Evolutionary conservation across 1,140 invertebrate species (phyloP), one percentile per base, ranked within the genome.

Genomic region (Metaphire vulgaris): DNA sequence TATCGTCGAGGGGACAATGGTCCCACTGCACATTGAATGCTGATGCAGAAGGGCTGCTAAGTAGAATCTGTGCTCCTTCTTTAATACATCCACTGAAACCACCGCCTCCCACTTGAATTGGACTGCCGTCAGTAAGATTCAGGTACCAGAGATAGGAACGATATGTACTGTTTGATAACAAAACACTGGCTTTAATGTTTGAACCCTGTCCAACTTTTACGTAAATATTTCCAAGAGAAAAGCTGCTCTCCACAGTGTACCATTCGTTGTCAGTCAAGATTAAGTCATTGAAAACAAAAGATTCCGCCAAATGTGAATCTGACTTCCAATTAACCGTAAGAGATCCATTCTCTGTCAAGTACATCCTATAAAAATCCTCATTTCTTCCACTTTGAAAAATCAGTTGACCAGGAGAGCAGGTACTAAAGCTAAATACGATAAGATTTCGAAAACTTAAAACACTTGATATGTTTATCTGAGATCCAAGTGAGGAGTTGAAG

Each of bases 61-160:
- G 92, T 77, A 92, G 89, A 28, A 94, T 88, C 73, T 91, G 90
- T 2, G 92, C 92, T 21, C 93, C 93, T 88, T 94, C 91, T 75
- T 92, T 88, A 33, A 95, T 89, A 83, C 93, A 95, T 74, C 93
- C 93, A 80, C 89, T 90, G 87, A 93, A 94, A 6, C 41, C 41
- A 76, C 91, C 91, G 6, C 75, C 69, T 32, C 92, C 93, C 75
- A 94, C 89, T 41, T 30, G 33, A 77, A 91, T 89, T 78, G 93
- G 85, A 68, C 90, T 87, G 73, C 89, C 84, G 81, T 86, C 79
- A 21, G 74, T 89, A 76, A 91, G 86, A 77, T 90, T 90, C 66
- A 91, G 89, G 56, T 89, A 89, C 65, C 81, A 79, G 2, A 80
- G 30, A 66, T 78, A 76, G 29, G 64, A 78, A 28, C 93, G 84